Conservation (phyloP, 2,888 invertebrate species). For the Bombylius major region DNA sequence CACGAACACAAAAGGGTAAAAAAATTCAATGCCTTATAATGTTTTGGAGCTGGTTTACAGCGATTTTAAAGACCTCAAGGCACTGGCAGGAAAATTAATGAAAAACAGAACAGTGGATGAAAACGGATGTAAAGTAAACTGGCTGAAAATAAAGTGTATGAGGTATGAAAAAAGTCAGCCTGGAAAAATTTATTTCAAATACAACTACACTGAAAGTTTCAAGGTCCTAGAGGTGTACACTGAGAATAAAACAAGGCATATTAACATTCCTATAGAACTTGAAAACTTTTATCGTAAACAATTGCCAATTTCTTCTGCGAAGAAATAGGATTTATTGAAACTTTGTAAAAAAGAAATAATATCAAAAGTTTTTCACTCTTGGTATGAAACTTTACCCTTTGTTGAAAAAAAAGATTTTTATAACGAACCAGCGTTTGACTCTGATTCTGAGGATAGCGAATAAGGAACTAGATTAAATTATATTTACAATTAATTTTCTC, state of each 20-base stretch:
- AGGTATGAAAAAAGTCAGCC: conserved; percentile 3
- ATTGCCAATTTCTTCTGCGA: not conserved
- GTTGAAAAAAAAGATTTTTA: too few relatives aligned
- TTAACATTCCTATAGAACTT: not conserved
- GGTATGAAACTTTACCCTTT: not conserved
- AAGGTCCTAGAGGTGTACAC: not conserved
- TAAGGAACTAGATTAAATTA: too few relatives aligned
- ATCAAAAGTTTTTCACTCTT: conserved; percentile 1
- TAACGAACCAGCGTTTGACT: too few relatives aligned
- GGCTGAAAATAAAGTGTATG: conserved; percentile 1
- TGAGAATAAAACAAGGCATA: not conserved
- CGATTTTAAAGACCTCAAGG: not conserved
- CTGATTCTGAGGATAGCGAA: too few relatives aligned
- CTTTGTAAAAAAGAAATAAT: not conserved
- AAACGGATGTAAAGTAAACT: not conserved
- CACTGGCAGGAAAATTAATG: not conserved
- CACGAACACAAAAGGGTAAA: not conserved
- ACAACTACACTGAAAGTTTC: not conserved
- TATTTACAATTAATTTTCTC: too few relatives aligned
- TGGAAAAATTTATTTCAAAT: not conserved
- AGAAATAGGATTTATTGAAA: conserved; percentile 1
- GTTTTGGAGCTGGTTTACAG: not conserved
- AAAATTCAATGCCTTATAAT: not conserved
- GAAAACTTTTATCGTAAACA: not conserved
- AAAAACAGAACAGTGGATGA: conserved; percentile 1